Base-by-base conservation (phyloP, 2,888 invertebrate genomes). In the Allygus modestus region DNA sequence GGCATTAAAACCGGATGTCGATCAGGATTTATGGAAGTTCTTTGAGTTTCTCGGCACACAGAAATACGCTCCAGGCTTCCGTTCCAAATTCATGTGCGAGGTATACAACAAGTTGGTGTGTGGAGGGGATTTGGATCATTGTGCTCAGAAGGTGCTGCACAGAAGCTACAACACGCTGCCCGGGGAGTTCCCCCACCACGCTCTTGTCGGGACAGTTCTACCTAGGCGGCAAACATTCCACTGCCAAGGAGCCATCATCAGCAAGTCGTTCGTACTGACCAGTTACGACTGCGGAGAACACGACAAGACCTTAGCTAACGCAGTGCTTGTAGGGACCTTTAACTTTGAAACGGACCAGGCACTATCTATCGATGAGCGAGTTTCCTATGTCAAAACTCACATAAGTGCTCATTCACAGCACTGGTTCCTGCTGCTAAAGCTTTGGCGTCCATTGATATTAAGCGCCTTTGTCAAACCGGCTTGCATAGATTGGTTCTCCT, bases 111-210 rank as follows among this genome's bases (percentile, higher is more conserved):
- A 15, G 61, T 15, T 28, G 11, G 61, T 61, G 20, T 61, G 61
- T 61, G 61, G 23, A 7, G 61, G 61, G 7, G 61, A 61, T 4
- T 4, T 11, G 26, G 61, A 61, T 15, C 61, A 23, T 20, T 61
- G 61, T 20, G 26, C 61, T 15, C 61, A 28, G 12, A 23, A 28
- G 26, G 28, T 61, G 26, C 61, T 61, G 26, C 11, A 61, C 61
- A 20, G 61, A 4, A 5, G 4, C 15, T 2, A 26, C 26, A 4
- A 23, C 61, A 28, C 61, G 5, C n/a, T 61, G 28, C 61, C 61
- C 15, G 61, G 61, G 5, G 61, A 61, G 61, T 61, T 61, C 61
- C 61, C 61, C 23, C 61, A 61, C 28, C 61, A 61, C 26, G 61
- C 61, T 5, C 61, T 61, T 7, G 26, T 61, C n/a, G 61, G 61